Base-by-base conservation (phyloP, 2,113 vertebrate species). In the Anser brachyrhynchus region DNA sequence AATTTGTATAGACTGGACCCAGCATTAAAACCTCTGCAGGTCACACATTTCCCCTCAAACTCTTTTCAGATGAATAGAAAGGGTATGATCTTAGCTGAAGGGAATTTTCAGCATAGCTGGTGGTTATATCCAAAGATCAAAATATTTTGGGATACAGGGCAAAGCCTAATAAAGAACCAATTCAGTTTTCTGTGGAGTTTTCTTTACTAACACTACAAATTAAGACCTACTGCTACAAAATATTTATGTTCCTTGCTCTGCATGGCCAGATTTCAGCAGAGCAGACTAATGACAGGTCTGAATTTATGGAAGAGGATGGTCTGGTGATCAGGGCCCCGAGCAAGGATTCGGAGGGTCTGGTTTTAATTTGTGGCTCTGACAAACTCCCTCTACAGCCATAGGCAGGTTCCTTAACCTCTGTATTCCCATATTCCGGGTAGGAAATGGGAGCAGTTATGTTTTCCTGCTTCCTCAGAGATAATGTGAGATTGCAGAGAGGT, bases 61-160 rank as follows among this genome's bases (percentile, higher is more conserved):
- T 71, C 66, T 72, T 52, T 71, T 89, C 41, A 73, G 44, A 84
- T 82, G 58, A 93, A 89, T 79, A 37, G n/a, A 29, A 76, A 81
- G 83, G 35, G 57, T 78, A 89, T 87, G 80, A 92, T 62, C n/a
- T 90, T 84, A 84, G 70, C 90, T 70, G 74, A 10, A 31, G 90
- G 86, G 96, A 92, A 95, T 97, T 96, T 94, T 79, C 86, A 82
- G 61, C 77, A 54, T 84, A 86, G 46, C 95, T 93, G 66, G 92
- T 62, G 95, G 96, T 96, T 82, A 72, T 51, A 89, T 69, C 80
- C 62, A 55, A 84, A 92, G 86, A 94, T 81, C 69, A 78, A 94
- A 94, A 94, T 87, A 94, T 94, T 92, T 87, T 78, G 89, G 89
- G 70, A 91, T 78, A 75, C 21, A 7, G 51, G 58, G 61, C 23